Evolutionary conservation across 2,888 invertebrate species (phyloP).

Genomic region (Iphiclides podalirius): DNA sequence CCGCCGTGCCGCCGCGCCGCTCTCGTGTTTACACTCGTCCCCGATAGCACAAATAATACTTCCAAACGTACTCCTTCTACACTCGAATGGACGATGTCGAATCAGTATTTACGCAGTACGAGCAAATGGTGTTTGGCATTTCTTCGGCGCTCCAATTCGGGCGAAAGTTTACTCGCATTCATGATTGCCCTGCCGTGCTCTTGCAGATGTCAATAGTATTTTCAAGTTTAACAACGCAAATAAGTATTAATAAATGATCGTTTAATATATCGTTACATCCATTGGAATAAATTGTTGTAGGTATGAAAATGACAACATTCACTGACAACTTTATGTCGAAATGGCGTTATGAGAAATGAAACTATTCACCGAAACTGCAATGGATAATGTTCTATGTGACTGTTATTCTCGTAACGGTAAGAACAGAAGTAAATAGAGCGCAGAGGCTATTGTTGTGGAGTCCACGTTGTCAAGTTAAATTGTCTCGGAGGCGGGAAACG

Average conservation of each 20-base stretch:
- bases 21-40: constrained; percentile 66
- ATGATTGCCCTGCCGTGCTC: not conserved
- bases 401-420: constrained; percentile 17
- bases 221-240: too few relatives aligned
- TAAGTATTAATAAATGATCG: too few relatives aligned
- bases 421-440: constrained; percentile 66
- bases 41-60: constrained; percentile 47
- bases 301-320: too few relatives aligned
- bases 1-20: constrained; percentile 46
- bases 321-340: too few relatives aligned
- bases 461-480: constrained; percentile 76
- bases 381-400: not conserved
- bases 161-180: constrained; percentile 43
- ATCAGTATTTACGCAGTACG: constrained; percentile 55
- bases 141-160: constrained; percentile 24
- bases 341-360: too few relatives aligned
- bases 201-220: constrained; percentile 1
- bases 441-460: constrained; percentile 62
- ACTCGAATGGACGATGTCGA: constrained; percentile 48
- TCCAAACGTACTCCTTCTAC: constrained; percentile 60
- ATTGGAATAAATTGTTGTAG: too few relatives aligned
- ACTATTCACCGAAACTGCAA: not conserved
- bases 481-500: constrained; percentile 74
- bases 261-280: too few relatives aligned
- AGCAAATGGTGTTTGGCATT: constrained; percentile 50